Base-by-base conservation (phyloP, 2,797 vertebrate species). In the Girardinus metallicus region DNA sequence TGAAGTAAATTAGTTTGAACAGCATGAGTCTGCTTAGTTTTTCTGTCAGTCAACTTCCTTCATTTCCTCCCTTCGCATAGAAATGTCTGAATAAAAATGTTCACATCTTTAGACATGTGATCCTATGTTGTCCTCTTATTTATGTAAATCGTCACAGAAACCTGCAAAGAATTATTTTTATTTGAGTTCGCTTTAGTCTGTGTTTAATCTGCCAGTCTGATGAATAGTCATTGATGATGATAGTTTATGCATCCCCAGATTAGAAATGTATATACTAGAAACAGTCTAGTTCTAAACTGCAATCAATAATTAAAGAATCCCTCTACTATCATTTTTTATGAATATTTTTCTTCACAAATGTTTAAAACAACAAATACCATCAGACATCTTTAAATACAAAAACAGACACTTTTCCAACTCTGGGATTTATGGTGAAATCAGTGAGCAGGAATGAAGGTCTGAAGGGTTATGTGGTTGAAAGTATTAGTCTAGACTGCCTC, bases 271-370 rank as follows among this genome's bases (percentile, higher is more conserved):
- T n/a, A 51, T 6, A 47, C 13, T 64, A 43, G 8, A 62, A 44
- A 2, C 18, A 46, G 53, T 1, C 2, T 21, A 46, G 7, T 49
- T 66, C 13, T 47, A 47, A 71, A 18, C 41, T 44, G 41, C 29
- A 16, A 44, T 11, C 18, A 44, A 29, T 64, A 44, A 43, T 44
- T 71, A 44, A 44, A 44, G 26, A 71, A 43, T 43, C 26, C 6
- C 5, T 29, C 5, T 16, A 12, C 21, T 68, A 41, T 41, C 23
- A 41, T 26, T 68, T 41, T 23, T 39, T 39, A 36, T 21, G 1
- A 36, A 23, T 66, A 66, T 66, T 39, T 41, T 68, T 26, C 64
- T 26, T 68, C 64, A 64, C 29, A 64, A 64, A 64, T 64, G 62
- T 36, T 64, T 36, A 18, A 55, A 64, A 64, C 31, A 64, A 36